A percentile compares a stretch with the other conserved stretches of the same genome.
Conservation (phyloP, 2,113 vertebrate genomes). For the Danionella cerebrum region DNA sequence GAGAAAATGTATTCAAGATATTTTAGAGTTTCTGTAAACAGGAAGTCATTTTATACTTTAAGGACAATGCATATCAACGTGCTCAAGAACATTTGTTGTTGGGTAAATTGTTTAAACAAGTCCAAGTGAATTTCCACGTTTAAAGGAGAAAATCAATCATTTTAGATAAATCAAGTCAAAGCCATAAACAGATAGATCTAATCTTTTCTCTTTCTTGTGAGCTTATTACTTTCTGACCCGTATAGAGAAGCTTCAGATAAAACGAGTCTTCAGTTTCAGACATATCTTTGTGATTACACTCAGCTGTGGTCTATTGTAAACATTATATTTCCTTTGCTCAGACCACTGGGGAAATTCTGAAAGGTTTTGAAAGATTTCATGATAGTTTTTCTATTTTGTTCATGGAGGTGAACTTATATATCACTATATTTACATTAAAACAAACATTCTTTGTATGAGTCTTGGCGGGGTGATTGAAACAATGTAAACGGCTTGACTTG, state of each 20-base stretch:
- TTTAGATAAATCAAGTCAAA: constrained; percentile 9
- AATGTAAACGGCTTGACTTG: too few relatives aligned
- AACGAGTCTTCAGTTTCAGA: constrained; percentile 8
- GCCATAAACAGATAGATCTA: constrained; percentile 3
- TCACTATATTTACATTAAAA: too few relatives aligned
- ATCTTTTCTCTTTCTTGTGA: constrained; percentile 4
- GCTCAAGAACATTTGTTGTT: background rate
- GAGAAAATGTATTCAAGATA: constrained; percentile 15
- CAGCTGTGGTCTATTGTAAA: constrained; percentile 26
- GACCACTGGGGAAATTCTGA: constrained; percentile 33
- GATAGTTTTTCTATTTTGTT: too few relatives aligned
- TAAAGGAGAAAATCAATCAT: background rate
- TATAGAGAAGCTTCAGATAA: background rate
- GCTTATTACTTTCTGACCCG: background rate
- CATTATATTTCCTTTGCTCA: constrained; percentile 24
- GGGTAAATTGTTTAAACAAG: background rate
- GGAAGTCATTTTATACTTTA: background rate
- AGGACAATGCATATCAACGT: background rate
- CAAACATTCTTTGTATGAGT: too few relatives aligned
- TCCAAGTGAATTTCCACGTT: background rate
- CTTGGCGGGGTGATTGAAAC: too few relatives aligned
- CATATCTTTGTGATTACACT: constrained; percentile 33
- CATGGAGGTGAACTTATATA: too few relatives aligned
- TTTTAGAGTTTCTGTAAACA: constrained; percentile 11
- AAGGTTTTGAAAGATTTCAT: too few relatives aligned